Evolutionary conservation across 2,888 invertebrate species (phyloP).

Genomic region (Hemaris fuciformis): DNA sequence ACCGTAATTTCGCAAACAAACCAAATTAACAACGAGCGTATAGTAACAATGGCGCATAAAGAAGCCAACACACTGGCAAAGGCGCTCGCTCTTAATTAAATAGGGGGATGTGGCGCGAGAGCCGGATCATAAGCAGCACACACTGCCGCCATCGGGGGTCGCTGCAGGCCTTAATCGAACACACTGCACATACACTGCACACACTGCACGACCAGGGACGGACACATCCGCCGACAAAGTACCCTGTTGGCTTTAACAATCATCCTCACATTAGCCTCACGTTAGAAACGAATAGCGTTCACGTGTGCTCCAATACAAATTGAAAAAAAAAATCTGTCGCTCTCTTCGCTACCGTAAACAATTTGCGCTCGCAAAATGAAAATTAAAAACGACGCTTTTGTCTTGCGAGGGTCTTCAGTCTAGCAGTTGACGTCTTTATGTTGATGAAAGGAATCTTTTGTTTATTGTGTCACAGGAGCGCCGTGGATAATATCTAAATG

Average conservation of each 20-base stretch:
- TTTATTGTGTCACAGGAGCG: not conserved
- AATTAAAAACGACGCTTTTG: not conserved
- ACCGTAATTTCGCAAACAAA: not conserved
- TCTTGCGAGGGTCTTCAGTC: not conserved
- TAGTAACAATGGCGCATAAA: not conserved
- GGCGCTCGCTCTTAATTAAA: conserved; percentile 6
- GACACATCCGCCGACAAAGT: not conserved
- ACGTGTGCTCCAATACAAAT: not conserved
- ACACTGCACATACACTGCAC: too few species aligned
- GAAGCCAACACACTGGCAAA: conserved; percentile 1
- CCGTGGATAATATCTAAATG: not conserved
- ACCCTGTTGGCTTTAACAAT: not conserved
- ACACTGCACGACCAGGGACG: too few species aligned
- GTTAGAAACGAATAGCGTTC: not conserved
- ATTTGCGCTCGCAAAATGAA: not conserved
- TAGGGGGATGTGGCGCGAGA: not conserved
- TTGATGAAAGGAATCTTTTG: not conserved
- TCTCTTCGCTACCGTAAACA: not conserved
- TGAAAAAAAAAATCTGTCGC: not conserved
- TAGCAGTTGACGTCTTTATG: not conserved
- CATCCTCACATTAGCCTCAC: too few species aligned
- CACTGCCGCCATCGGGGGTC: not conserved
- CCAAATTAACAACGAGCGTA: not conserved
- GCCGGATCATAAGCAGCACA: not conserved
- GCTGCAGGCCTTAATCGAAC: not conserved